These are phyloP conservation scores for Probaryconus sp. DNA, from an alignment of 1,140 invertebrate genomes.

Conservation along the genomic window DNA sequence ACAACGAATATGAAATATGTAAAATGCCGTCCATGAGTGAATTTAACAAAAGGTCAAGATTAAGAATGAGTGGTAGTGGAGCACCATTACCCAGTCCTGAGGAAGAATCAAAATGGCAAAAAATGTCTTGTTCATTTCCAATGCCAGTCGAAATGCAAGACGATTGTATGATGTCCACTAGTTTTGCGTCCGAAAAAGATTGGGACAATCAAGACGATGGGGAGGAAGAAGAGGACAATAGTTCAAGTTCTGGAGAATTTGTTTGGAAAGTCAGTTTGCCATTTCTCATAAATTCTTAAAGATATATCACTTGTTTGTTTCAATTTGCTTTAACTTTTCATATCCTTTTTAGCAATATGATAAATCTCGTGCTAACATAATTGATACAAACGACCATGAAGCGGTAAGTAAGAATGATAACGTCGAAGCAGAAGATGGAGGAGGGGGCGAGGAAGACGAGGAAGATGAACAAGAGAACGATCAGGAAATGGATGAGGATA, in stretches of 20 bases:
- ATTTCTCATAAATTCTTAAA: constrained; percentile 36
- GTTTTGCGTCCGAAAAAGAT: constrained; percentile 72
- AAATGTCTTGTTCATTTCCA: constrained; percentile 66
- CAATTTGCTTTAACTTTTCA: constrained; percentile 4
- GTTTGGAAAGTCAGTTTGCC: constrained; percentile 83
- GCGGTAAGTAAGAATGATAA: constrained; percentile 41
- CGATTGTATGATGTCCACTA: constrained; percentile 75
- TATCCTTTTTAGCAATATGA: constrained; percentile 65
- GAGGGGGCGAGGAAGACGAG: constrained; percentile 68
- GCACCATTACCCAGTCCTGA: constrained; percentile 75
- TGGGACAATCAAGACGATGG: constrained; percentile 72
- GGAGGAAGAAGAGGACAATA: constrained; percentile 73
- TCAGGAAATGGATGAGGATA: constrained; percentile 66
- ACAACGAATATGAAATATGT: constrained; percentile 59
- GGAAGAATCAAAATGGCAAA: constrained; percentile 76
- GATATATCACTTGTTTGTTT: constrained; percentile 18
- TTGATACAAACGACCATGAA: constrained; percentile 53
- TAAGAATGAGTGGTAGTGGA: constrained; percentile 58
- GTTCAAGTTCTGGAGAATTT: constrained; percentile 85
- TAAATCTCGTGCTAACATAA: constrained; percentile 56
- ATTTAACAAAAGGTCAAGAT: constrained; percentile 59
- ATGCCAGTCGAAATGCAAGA: constrained; percentile 70
- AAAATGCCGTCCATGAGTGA: constrained; percentile 57
- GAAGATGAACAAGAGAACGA: constrained; percentile 60
- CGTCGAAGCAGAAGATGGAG: constrained; percentile 56